Base-by-base conservation (phyloP, 1,140 invertebrate species). In the Drosophila sechellia region DNA sequence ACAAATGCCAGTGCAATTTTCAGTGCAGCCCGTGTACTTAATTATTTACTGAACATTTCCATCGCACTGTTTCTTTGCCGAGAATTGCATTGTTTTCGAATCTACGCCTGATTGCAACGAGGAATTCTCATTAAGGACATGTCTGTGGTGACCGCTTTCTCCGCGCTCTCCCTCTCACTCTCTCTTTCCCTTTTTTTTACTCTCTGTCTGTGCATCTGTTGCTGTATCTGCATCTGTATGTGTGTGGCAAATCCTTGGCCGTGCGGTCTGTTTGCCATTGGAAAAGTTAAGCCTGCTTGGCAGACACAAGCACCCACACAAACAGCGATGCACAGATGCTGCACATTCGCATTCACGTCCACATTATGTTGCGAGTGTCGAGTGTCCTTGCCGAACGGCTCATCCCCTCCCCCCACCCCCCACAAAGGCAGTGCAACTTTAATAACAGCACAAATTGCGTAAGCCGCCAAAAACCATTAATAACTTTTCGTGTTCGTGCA, bases 381-480 rank as follows among this genome's bases (percentile, higher is more conserved):
- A 17, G 42, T 48, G 40, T 61, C 69, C 56, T 73, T 63, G 55
- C 35, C 11, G 20, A 45, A 69, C 45, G 22, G 52, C 58, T 42
- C 58, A 61, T 35, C 60, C 53, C n/a, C n/a, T n/a, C n/a, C n/a
- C n/a, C n/a, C 27, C 5, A 1, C 17, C 17, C 6, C 35, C 40
- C 79, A 63, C 60, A 71, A 59, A 54, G 56, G 50, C 39, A 50
- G 69, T 61, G 69, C 59, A 69, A 59, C 75, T 79, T 87, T 87
- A 86, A 87, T 87, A 79, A 65, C 46, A 64, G 65, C 59, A 43
- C 66, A 79, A 87, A 87, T 86, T 83, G 74, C 60, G 81, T 86
- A 76, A 78, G 81, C 83, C 61, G 72, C 64, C 81, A 71, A 86
- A 77, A 83, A 87, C 69, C 81, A 86, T 86, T 86, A 86, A 86